A percentile compares a stretch with the other conserved stretches of the same genome.
Evolutionary conservation across 2,888 invertebrate species (phyloP).

Genomic region (Tillus elongatus): DNA sequence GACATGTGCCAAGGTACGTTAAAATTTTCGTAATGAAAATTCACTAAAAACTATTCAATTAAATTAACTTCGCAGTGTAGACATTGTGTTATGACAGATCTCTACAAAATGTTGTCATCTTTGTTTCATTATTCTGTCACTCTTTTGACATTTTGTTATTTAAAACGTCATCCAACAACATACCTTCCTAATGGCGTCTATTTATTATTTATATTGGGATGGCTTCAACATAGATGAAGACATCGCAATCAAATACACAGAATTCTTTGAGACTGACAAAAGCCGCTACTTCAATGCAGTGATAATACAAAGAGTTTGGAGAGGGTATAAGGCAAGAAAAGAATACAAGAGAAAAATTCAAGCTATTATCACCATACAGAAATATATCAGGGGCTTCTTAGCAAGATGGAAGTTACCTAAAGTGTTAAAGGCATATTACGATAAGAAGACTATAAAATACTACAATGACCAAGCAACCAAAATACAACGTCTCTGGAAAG

Average conservation of each 20-base stretch:
- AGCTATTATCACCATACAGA: constrained; percentile 33
- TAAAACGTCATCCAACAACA: too few species aligned
- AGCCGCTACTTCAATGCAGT: constrained; percentile 30
- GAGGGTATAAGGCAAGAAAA: constrained; percentile 29
- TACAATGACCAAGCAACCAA: not conserved
- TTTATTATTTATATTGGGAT: constrained; percentile 32
- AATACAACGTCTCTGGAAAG: not conserved
- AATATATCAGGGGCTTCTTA: constrained; percentile 32
- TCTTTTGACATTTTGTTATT: too few species aligned
- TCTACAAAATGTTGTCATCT: too few species aligned
- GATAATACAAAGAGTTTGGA: constrained; percentile 32
- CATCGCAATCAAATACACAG: constrained; percentile 25
- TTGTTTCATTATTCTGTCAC: too few species aligned
- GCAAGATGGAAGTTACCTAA: constrained; percentile 23
- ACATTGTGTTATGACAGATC: too few species aligned
- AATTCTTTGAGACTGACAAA: constrained; percentile 21
- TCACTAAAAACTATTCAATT: too few species aligned
- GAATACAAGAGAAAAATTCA: constrained; percentile 24
- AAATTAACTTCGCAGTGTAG: too few species aligned
- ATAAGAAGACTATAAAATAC: not conserved
- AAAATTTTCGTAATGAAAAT: too few species aligned
- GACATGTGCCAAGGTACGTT: too few species aligned
- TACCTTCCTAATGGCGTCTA: constrained; percentile 40
- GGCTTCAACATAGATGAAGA: constrained; percentile 25
- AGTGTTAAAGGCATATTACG: not conserved